Evolutionary conservation across 2,797 vertebrate genomes (phyloP).

Genomic region (Telmatherina bonti): DNA sequence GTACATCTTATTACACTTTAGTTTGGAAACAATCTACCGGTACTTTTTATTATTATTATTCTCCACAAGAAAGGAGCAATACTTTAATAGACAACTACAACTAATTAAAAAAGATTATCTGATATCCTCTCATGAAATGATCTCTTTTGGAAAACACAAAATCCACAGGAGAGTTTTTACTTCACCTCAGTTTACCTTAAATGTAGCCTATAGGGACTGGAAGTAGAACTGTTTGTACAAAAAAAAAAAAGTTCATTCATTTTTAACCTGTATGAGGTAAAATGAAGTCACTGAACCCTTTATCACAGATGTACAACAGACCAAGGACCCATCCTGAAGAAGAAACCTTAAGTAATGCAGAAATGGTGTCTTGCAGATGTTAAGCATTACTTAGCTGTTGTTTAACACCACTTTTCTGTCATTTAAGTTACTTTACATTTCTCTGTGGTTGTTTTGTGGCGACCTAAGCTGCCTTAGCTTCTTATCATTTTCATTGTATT

Average conservation of each 20-base stretch:
- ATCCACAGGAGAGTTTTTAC: neutral
- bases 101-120: neutral
- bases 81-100: neutral
- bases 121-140: neutral
- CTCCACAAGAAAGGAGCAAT: neutral
- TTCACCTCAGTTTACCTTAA: neutral
- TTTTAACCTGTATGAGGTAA: neutral
- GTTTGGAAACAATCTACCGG: too few species aligned
- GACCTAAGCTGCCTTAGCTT: too few species aligned
- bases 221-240: neutral
- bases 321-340: too few species aligned
- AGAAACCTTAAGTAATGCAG: too few species aligned
- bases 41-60: neutral
- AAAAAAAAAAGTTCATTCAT: neutral
- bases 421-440: neutral
- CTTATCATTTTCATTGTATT: too few species aligned
- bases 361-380: neutral
- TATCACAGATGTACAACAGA: neutral
- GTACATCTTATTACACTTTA: too few species aligned
- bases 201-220: too few species aligned
- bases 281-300: neutral
- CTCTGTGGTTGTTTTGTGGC: neutral
- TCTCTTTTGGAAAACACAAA: neutral
- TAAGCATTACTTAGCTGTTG: neutral
- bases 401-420: neutral